A percentile compares a stretch with the other conserved stretches of the same genome.
These are phyloP conservation scores for Anableps anableps DNA, from an alignment of 2,797 vertebrate species.

Conservation along the genomic window DNA sequence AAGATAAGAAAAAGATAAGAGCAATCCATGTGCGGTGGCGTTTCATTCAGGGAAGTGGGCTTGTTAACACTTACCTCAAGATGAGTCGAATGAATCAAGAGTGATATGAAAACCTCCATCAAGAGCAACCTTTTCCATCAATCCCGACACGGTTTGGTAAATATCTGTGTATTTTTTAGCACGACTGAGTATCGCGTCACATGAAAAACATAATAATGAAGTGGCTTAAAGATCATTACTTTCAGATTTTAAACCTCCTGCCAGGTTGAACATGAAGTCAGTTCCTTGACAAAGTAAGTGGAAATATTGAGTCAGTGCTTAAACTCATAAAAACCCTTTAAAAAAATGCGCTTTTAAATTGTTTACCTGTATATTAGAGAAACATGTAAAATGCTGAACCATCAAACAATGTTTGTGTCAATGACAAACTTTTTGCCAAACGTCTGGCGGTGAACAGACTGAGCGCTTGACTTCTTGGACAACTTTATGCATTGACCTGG, in stretches of 20 bases:
- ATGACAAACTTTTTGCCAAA: neutral
- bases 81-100: neutral
- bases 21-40: neutral
- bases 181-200: neutral
- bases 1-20: neutral
- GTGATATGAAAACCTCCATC: neutral
- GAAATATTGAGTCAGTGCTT: neutral
- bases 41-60: constrained; percentile 1
- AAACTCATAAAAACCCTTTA: neutral
- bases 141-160: neutral
- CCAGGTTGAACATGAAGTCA: neutral
- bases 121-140: neutral
- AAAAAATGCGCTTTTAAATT: neutral
- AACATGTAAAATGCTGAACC: neutral
- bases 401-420: neutral
- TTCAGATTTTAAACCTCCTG: neutral
- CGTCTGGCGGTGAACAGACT: neutral
- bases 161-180: neutral
- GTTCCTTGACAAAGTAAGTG: neutral
- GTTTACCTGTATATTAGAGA: neutral
- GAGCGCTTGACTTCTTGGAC: neutral
- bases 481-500: neutral
- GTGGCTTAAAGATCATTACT: neutral
- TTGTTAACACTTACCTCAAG: neutral
- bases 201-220: neutral